Conservation (phyloP, 2,888 invertebrate genomes). For the Conomelus anceps region DNA sequence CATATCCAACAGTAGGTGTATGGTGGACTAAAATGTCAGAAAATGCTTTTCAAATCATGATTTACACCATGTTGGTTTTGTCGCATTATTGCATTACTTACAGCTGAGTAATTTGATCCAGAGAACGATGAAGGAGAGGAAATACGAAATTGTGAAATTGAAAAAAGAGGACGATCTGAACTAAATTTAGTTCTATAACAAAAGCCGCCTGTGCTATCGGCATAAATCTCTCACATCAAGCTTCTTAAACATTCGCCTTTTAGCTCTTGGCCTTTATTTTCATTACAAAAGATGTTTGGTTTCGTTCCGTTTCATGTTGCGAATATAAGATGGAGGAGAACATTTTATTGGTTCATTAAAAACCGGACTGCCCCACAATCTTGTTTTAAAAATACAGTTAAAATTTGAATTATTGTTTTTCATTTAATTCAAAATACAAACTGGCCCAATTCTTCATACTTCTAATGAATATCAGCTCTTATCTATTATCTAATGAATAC, state of each 20-base stretch:
- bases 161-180: not conserved
- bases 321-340: not conserved
- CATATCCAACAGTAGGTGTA: no score
- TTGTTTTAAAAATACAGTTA: no score
- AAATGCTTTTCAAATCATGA: no score
- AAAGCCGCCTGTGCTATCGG: not conserved
- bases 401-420: no score
- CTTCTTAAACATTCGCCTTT: not conserved
- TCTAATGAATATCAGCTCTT: no score
- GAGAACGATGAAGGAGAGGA: not conserved
- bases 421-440: no score
- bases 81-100: no score
- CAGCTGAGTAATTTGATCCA: not conserved
- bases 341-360: not conserved
- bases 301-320: not conserved
- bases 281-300: not conserved
- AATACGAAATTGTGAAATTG: not conserved
- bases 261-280: not conserved
- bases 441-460: no score
- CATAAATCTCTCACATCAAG: not conserved
- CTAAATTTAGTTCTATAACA: not conserved
- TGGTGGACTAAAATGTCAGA: no score
- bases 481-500: no score
- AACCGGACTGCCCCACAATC: no score
- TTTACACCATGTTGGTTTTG: no score